Evolutionary conservation across 1,140 invertebrate genomes (phyloP).

Genomic region (Ostrea edulis): DNA sequence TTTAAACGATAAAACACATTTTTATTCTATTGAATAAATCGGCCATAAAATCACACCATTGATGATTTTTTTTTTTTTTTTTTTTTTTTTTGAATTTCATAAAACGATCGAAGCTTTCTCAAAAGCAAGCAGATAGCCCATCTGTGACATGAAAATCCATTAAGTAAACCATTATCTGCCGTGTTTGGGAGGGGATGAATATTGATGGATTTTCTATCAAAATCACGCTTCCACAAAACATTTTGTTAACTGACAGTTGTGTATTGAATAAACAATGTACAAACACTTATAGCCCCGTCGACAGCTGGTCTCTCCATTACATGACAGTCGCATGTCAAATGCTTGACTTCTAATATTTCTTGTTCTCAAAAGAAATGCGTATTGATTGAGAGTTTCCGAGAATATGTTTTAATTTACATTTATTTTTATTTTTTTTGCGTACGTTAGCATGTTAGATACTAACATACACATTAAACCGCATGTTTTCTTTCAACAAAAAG

Average conservation of each 20-base stretch:
- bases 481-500: too few relatives aligned
- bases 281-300: not conserved
- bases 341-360: not conserved
- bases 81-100: not conserved
- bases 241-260: not conserved
- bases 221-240: not conserved
- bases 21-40: too few relatives aligned
- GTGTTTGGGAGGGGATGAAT: not conserved
- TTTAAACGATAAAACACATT: too few relatives aligned
- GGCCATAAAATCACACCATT: too few relatives aligned
- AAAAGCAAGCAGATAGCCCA: not conserved
- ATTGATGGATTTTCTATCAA: conserved; percentile 17
- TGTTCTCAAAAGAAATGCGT: not conserved
- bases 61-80: too few relatives aligned
- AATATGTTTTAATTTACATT: too few relatives aligned
- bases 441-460: too few relatives aligned
- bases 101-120: not conserved
- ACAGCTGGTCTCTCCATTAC: not conserved
- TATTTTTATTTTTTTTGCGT: too few relatives aligned
- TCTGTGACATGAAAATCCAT: not conserved
- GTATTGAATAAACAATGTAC: conserved; percentile 1
- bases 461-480: too few relatives aligned
- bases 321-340: conserved; percentile 7
- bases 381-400: not conserved
- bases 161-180: not conserved